Conservation (phyloP, 2,113 vertebrate genomes). For the Oryzias javanicus region DNA sequence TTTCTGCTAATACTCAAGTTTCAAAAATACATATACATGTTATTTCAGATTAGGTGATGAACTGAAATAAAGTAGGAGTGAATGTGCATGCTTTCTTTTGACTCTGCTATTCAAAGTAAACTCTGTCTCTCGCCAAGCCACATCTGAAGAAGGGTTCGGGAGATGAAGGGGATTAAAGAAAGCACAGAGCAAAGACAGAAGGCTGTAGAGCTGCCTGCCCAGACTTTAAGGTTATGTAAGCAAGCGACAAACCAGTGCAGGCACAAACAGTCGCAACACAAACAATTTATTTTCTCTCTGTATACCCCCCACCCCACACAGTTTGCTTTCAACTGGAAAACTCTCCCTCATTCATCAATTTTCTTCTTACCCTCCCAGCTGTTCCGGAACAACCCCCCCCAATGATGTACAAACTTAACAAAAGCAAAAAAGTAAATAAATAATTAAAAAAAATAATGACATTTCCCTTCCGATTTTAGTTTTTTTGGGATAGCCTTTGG, state of each 20-base stretch:
- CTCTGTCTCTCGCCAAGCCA: no score
- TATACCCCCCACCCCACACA: constrained; percentile 21
- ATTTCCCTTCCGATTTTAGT: no score
- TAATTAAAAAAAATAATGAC: no score
- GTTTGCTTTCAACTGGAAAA: constrained; percentile 52
- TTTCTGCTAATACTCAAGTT: no score
- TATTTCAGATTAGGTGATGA: no score
- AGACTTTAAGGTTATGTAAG: constrained; percentile 16
- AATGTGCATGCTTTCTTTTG: no score
- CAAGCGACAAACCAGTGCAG: constrained; percentile 35
- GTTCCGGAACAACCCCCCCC: constrained; percentile 35
- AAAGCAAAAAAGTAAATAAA: constrained; percentile 25
- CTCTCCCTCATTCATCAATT: constrained; percentile 52
- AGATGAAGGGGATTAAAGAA: background rate
- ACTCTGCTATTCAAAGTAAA: no score
- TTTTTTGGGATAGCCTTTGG: constrained; percentile 12
- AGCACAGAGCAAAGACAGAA: constrained; percentile 5
- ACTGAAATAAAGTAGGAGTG: no score
- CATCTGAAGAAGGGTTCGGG: no score
- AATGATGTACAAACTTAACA: constrained; percentile 41
- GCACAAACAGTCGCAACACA: constrained; percentile 38
- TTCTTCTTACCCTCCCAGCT: constrained; percentile 13
- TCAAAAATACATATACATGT: no score
- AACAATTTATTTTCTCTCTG: constrained; percentile 47
- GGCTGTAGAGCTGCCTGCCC: constrained; percentile 6